Evolutionary conservation across 2,113 vertebrate species (phyloP).

Genomic region (Suncus etruscus): DNA sequence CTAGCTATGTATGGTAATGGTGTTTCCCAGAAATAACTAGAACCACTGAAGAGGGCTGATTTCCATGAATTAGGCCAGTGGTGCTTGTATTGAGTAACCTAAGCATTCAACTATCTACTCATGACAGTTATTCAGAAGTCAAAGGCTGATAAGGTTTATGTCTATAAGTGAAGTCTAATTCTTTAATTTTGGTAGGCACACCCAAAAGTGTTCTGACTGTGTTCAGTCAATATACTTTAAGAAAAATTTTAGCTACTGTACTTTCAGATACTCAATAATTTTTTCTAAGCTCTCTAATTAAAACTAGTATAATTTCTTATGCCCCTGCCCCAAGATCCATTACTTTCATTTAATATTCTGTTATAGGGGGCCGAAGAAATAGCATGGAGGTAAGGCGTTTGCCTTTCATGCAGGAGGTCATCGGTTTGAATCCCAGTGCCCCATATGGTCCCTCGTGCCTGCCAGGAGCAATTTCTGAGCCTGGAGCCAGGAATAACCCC

Average conservation of each 20-base stretch:
- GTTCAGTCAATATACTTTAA: too few species aligned
- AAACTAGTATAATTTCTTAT: conserved; percentile 24
- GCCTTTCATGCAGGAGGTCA: too few species aligned
- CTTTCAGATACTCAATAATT: background rate
- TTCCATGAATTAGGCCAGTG: background rate
- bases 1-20: background rate
- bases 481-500: too few species aligned
- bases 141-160: background rate
- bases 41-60: background rate
- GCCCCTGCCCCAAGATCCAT: background rate
- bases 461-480: too few species aligned
- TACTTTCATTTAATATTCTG: conserved; percentile 37
- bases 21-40: background rate
- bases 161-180: background rate
- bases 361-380: too few species aligned
- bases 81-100: background rate
- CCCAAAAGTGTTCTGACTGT: too few species aligned
- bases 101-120: background rate
- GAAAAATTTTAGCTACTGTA: too few species aligned
- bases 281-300: conserved; percentile 31
- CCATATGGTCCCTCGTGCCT: too few species aligned
- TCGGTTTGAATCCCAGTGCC: too few species aligned
- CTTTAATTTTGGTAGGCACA: background rate
- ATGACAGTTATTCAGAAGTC: background rate
- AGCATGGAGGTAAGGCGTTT: too few species aligned